A percentile compares a stretch with the other conserved stretches of the same genome.
phyloP scores from a whole-genome alignment of 2,888 invertebrate species.

The Lithosia quadra region DNA sequence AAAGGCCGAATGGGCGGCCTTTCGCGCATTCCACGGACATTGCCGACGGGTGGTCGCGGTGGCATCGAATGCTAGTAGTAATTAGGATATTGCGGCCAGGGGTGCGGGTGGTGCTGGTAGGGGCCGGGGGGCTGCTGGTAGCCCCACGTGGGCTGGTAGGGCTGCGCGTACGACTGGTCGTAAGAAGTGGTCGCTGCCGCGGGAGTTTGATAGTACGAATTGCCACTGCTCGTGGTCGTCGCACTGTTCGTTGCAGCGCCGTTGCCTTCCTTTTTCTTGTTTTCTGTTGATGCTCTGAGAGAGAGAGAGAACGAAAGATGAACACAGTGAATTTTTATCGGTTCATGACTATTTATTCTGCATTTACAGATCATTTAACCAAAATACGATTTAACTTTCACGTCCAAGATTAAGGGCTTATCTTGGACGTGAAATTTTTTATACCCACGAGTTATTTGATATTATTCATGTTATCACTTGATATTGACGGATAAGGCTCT shows the following conservation, averaged over 20 bases:
- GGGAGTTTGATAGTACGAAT: constrained; percentile 74
- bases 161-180: constrained; percentile 80
- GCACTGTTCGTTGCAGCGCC: constrained; percentile 48
- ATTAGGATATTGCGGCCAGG: constrained; percentile 83
- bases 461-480: too few relatives aligned
- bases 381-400: too few relatives aligned
- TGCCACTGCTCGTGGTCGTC: constrained; percentile 52
- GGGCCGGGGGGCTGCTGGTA: constrained; percentile 83
- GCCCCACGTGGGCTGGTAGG: constrained; percentile 83
- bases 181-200: constrained; percentile 70
- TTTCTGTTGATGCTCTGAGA: constrained; percentile 59
- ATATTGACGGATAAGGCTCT: too few relatives aligned
- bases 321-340: neutral
- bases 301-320: neutral
- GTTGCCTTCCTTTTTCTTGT: constrained; percentile 72
- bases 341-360: too few relatives aligned
- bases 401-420: too few relatives aligned
- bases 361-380: too few relatives aligned
- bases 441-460: too few relatives aligned
- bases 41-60: constrained; percentile 13
- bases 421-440: too few relatives aligned
- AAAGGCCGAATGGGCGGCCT: neutral
- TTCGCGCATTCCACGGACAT: constrained; percentile 3
- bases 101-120: constrained; percentile 81
- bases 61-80: constrained; percentile 71